Evolutionary conservation across 2,888 invertebrate species (phyloP), one percentile per base, ranked within the genome.

Genomic region (Calephelis perditalis): DNA sequence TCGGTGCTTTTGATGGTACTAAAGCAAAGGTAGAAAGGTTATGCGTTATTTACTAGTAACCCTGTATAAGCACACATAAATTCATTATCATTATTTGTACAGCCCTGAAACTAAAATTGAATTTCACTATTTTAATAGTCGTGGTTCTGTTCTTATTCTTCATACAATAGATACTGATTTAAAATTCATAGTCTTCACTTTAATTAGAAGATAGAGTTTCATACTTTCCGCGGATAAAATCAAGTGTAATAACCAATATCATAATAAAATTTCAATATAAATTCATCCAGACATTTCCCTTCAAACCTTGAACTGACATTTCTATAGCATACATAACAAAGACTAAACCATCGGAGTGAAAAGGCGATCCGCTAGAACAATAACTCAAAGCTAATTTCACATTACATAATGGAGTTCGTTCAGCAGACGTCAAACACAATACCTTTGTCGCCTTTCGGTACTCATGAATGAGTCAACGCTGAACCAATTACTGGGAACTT

Each of bases 391-490:
- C 56, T 56, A 56, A 56, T 56, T 56, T 56, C 37, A 56, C 56
- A 56, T 56, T 56, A 56, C 40, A 56, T 56, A 56, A 56, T 56
- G 15, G 56, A 56, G 5, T n/a, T 55, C 37, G 65, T 59, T 52
- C 35, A 35, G 52, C 52, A 52, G 35, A 52, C 52, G 52, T 52
- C 52, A 52, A 52, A 52, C 69, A 71, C 68, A 70, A 70, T 67
- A 65, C 64, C 72, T 68, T 65, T 61, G 63, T 67, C 70, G 65
- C 66, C 65, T 26, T 10, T 61, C 68, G 60, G 69, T 68, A 64
- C 67, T 64, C 69, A 69, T 75, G 75, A 76, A 75, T 75, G 67
- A 73, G 71, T 72, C 69, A 76, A 71, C 68, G 71, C 60, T 64
- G 66, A 70, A 69, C 67, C 72, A 75, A 74, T 77, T 75, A 74